Percentiles rank a stretch among this genome's conserved stretches.
Evolutionary conservation across 2,888 invertebrate genomes (phyloP).

Genomic region (Cetonia aurata): DNA sequence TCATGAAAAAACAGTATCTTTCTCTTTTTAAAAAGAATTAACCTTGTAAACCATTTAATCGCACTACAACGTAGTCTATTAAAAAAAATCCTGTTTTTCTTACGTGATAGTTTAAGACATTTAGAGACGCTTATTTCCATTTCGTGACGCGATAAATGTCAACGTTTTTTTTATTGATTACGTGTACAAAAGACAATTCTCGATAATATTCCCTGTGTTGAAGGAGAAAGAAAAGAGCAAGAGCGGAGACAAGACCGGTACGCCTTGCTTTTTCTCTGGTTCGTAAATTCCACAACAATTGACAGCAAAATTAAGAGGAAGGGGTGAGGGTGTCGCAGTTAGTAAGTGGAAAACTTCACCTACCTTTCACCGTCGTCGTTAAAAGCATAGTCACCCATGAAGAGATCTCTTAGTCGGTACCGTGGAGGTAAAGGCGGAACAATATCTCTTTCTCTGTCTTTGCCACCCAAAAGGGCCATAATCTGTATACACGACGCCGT

Average conservation of each 20-base stretch:
- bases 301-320: neutral
- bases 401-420: slow-evolving; percentile 81
- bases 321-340: slow-evolving; percentile 20
- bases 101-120: neutral
- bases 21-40: too few species aligned
- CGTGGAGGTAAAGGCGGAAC: slow-evolving; percentile 72
- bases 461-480: slow-evolving; percentile 61
- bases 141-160: neutral
- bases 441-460: slow-evolving; percentile 60
- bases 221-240: slow-evolving; percentile 5
- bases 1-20: too few species aligned
- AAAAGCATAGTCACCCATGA: slow-evolving; percentile 82
- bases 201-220: slow-evolving; percentile 19
- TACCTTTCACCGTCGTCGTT: slow-evolving; percentile 85
- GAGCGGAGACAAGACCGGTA: too few species aligned
- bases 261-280: neutral
- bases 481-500: slow-evolving; percentile 51
- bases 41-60: neutral
- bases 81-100: neutral
- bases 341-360: slow-evolving; percentile 56
- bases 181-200: slow-evolving; percentile 3
- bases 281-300: slow-evolving; percentile 13
- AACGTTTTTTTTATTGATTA: slow-evolving; percentile 34
- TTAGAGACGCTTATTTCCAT: neutral
- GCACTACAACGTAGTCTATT: neutral